phyloP scores from a whole-genome alignment of 2,888 invertebrate genomes.

The Chrysodeixis includens region DNA sequence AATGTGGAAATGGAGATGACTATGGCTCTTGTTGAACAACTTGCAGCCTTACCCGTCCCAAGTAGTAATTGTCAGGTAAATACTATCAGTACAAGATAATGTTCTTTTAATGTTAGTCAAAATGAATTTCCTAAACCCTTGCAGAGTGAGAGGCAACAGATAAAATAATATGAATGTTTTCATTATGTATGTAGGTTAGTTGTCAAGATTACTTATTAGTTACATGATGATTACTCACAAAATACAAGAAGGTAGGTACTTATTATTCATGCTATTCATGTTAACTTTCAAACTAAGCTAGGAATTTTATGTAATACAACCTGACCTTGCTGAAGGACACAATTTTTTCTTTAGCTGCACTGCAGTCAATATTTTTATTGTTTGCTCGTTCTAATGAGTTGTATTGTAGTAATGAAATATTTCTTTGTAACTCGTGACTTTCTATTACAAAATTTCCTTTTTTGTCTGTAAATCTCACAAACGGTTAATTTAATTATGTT shows the following conservation, averaged over 20 bases:
- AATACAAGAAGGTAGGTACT: too few species aligned
- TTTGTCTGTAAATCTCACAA: background rate
- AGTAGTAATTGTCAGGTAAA: constrained; percentile 81
- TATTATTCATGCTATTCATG: background rate
- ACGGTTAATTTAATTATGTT: constrained; percentile 9
- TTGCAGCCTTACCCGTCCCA: constrained; percentile 87
- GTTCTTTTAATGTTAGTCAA: background rate
- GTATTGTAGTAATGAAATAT: background rate
- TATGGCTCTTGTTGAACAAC: constrained; percentile 94
- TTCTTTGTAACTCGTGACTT: too few species aligned
- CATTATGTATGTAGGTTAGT: background rate
- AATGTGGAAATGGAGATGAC: constrained; percentile 95
- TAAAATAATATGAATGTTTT: background rate
- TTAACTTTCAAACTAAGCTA: background rate
- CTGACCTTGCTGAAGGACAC: background rate
- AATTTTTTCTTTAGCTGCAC: background rate
- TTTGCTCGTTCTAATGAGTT: background rate
- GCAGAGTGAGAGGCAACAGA: background rate
- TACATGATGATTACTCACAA: too few species aligned
- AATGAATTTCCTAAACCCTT: background rate
- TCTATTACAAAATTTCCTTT: too few species aligned
- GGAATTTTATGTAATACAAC: background rate
- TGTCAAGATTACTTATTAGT: too few species aligned
- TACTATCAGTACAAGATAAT: background rate
- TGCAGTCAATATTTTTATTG: background rate